These are phyloP conservation scores for Hirtodrosophila alboralis DNA, from an alignment of 2,888 invertebrate species.

Conservation along the genomic window DNA sequence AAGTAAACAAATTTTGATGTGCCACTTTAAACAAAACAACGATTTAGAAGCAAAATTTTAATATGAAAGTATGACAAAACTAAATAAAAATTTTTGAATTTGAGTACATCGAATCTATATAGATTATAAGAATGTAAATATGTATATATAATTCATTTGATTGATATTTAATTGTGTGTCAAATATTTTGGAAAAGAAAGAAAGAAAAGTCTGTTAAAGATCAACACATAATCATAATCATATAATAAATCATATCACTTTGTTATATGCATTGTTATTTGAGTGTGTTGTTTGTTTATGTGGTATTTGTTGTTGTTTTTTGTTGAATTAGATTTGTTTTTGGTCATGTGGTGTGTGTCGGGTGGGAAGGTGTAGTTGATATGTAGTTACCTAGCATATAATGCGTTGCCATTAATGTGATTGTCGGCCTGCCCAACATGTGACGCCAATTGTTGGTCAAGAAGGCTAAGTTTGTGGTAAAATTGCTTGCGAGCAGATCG, in stretches of 20 bases:
- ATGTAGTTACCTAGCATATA: constrained; percentile 91
- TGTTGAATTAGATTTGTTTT: constrained; percentile 7
- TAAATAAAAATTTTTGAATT: background rate
- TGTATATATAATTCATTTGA: too few relatives aligned
- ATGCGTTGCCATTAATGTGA: constrained; percentile 94
- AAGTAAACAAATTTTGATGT: too few relatives aligned
- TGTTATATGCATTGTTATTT: constrained; percentile 10
- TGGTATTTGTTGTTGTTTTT: constrained; percentile 12
- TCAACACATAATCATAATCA: constrained; percentile 16
- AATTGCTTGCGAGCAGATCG: constrained; percentile 96
- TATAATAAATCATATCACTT: constrained; percentile 15
- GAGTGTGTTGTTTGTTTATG: constrained; percentile 19
- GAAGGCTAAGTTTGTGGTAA: constrained; percentile 96
- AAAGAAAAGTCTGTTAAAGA: constrained; percentile 32
- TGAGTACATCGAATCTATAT: background rate
- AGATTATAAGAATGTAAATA: too few relatives aligned
- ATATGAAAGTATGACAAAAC: background rate
- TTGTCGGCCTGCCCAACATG: constrained; percentile 97
- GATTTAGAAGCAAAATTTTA: too few relatives aligned
- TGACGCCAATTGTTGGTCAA: constrained; percentile 98
- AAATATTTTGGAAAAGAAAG: background rate
- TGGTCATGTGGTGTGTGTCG: constrained; percentile 21
- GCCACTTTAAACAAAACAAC: too few relatives aligned
- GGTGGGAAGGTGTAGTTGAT: constrained; percentile 30
- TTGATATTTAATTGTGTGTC: too few relatives aligned